phyloP scores from a whole-genome alignment of 2,888 invertebrate species.

The Monoplex corrugatus region DNA sequence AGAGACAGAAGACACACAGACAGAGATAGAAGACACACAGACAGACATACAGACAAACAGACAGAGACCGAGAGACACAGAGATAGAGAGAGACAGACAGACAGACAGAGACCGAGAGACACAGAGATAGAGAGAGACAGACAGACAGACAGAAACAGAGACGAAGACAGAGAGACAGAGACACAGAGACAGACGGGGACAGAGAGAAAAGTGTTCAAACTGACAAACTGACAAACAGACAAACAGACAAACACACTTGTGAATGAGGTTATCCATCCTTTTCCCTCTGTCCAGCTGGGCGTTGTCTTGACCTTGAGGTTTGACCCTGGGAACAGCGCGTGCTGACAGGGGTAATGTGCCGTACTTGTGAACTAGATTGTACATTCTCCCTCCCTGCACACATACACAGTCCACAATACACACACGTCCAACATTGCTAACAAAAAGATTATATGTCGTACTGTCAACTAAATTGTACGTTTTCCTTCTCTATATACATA shows the following conservation, averaged over 20 bases:
- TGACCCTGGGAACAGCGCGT: slow-evolving; percentile 68
- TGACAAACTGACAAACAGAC: neutral
- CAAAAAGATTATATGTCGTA: too few relatives aligned
- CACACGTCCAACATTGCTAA: too few relatives aligned
- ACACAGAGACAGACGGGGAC: neutral
- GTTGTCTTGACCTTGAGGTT: slow-evolving; percentile 67
- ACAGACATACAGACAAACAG: neutral
- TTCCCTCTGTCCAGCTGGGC: slow-evolving; percentile 68
- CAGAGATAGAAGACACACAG: neutral
- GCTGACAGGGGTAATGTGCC: slow-evolving; percentile 61
- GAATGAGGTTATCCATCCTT: slow-evolving; percentile 65
- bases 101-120: too few relatives aligned
- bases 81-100: neutral
- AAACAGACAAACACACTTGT: slow-evolving; percentile 54
- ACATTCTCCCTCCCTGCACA: slow-evolving; percentile 69
- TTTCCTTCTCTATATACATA: too few relatives aligned
- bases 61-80: neutral
- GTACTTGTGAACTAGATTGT: slow-evolving; percentile 65
- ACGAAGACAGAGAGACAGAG: neutral
- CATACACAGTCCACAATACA: slow-evolving; percentile 1
- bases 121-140: too few relatives aligned
- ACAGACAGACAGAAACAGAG: too few relatives aligned
- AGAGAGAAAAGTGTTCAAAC: neutral
- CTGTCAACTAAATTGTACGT: too few relatives aligned
- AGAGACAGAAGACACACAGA: neutral